phyloP scores from a whole-genome alignment of 2,888 invertebrate species.

The Chrysolina americana region DNA sequence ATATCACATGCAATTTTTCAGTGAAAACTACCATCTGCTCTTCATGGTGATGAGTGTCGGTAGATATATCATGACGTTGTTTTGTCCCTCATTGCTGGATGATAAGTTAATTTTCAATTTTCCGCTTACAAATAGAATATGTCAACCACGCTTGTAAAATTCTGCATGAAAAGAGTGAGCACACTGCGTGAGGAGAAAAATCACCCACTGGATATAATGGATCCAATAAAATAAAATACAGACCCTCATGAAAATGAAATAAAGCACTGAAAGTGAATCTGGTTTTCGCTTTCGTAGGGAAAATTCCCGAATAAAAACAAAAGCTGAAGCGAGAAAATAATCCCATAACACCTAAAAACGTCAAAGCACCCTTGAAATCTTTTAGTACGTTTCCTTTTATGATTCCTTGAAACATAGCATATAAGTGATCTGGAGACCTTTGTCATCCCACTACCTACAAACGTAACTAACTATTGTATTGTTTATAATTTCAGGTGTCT shows the following conservation, averaged over 20 bases:
- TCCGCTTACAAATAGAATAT: not conserved
- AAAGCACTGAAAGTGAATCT: not conserved
- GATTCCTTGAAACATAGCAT: not conserved
- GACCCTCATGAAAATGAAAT: slow-evolving; percentile 12
- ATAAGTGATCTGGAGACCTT: no score
- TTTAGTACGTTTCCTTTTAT: not conserved
- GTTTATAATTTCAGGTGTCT: slow-evolving; percentile 75
- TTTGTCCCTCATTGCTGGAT: no score
- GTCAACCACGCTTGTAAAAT: not conserved
- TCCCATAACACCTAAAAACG: not conserved
- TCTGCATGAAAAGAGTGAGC: not conserved
- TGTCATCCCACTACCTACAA: no score
- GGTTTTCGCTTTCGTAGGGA: not conserved
- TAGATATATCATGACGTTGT: no score
- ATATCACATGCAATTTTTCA: no score
- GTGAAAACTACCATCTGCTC: no score
- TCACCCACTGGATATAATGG: not conserved
- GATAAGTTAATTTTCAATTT: no score
- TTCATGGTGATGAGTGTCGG: no score
- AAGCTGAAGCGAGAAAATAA: slow-evolving; percentile 5
- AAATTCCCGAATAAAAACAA: slow-evolving; percentile 14
- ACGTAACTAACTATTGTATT: no score
- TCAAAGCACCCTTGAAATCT: not conserved
- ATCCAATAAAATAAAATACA: not conserved
- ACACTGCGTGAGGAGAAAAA: not conserved